Evolutionary conservation across 2,888 invertebrate genomes (phyloP), one percentile per base, ranked within the genome.

Genomic region (Ctena decussata): DNA sequence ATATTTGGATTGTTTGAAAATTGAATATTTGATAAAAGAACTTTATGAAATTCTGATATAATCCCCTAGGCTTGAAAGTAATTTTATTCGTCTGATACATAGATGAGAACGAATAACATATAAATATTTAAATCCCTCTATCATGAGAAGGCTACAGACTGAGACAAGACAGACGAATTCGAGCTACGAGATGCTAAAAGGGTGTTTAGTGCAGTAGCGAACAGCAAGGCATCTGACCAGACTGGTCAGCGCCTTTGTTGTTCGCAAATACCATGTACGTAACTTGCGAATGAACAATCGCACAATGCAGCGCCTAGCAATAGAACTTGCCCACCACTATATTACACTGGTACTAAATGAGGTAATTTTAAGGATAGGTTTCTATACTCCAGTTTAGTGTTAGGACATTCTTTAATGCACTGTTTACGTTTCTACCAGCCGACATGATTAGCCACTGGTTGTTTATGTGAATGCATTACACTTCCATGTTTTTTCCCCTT

Each of bases 1-100:
- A 65, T 65, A 35, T 65, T 65, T 65, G 65, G 65, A 65, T 65
- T 65, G 65, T 65, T 65, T 65, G 65, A 65, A 65, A 65, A 65
- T 65, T 65, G 65, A 65, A 65, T 65, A 65, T 65, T 65, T 65
- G 65, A 65, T 65, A 65, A 65, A 65, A 35, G 65, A 65, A 65
- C 65, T 65, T 65, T 65, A 65, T 65, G 65, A 65, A 65, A 65
- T 65, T 65, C 65, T 35, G 65, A 65, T 65, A 65, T 65, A 65
- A 65, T 65, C 65, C 65, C 65, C 65, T 21, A 65, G 65, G 65
- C 65, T 32, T 65, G 65, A 65, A 35, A 27, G 65, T 65, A 65
- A 65, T 65, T 65, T 65, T 65, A 65, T 65, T 65, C 65, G 65
- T 65, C 65, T 65, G 65, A 65, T 65, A 65, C 65, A 18, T 35